Evolutionary conservation across 2,113 vertebrate genomes (phyloP), one percentile per base, ranked within the genome.

Genomic region (Xiphophorus maculatus): DNA sequence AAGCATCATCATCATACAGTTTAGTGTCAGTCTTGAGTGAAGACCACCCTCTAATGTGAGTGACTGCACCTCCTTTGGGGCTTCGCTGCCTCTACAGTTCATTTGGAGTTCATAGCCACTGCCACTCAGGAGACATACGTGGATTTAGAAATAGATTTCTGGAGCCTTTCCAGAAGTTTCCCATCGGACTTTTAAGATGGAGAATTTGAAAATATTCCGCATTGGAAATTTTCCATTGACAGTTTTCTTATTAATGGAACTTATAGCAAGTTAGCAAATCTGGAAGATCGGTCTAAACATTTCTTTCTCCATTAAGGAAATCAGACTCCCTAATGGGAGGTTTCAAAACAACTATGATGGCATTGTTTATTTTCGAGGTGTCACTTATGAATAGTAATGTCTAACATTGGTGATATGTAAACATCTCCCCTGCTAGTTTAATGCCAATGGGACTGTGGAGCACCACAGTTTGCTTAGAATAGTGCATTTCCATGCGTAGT

Each of bases 391-490:
- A 54, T 19, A 22, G 19, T 22, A 54, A 54, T 54, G 22, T 32
- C 28, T 63, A 29, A 30, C 4, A 0, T 30, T 63, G 29, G 29
- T 28, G 30, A 42, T 42, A 42, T 19, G 14, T 48, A 17, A 48
- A 19, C 44, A 19, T 19, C 4, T 17, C 14, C 44, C 14, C 5
- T 19, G 44, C 44, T 48, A 48, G 44, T 48, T 71, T 64, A 73
- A 72, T 74, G 44, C 75, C 71, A 74, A 74, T 64, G 15, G 30
- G 42, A 33, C 28, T 75, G 35, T 61, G 37, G 14, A 64, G 35
- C 63, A 27, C 17, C 63, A 60, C 72, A 58, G 73, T 80, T 66
- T 79, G 82, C 67, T 82, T 58, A 44, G 78, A 78, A 68, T 63
- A 65, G 28, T 13, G 42, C 63, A 81, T 80, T 80, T 69, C 61